These are phyloP conservation scores for Rhinichthys klamathensis DNA, from an alignment of 2,113 vertebrate species.

Conservation along the genomic window DNA sequence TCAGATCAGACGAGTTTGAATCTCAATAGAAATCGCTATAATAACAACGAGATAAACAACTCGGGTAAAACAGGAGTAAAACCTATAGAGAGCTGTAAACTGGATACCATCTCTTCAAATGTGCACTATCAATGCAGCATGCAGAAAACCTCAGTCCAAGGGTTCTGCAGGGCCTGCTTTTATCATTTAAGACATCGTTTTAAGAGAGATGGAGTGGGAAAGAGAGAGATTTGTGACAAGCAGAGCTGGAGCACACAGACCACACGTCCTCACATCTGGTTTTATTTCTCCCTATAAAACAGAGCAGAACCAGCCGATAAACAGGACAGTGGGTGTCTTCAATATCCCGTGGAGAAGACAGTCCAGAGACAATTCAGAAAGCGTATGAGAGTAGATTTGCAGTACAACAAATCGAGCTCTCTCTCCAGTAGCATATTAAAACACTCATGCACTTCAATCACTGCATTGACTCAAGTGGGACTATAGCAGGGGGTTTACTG, in stretches of 20 bases:
- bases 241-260: constrained; percentile 45
- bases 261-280: constrained; percentile 55
- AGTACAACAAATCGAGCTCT: constrained; percentile 20
- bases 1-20: no score
- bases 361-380: constrained; percentile 1
- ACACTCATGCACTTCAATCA: neutral
- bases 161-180: constrained; percentile 36
- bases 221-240: constrained; percentile 52
- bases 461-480: neutral
- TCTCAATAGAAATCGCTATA: neutral
- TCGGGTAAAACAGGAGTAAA: neutral
- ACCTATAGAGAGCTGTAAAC: constrained; percentile 18
- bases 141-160: neutral
- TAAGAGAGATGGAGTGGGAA: constrained; percentile 41
- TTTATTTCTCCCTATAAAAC: constrained; percentile 63
- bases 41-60: neutral
- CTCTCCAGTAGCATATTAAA: neutral
- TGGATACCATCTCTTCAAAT: neutral
- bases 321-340: neutral
- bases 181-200: constrained; percentile 46
- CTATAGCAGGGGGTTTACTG: neutral
- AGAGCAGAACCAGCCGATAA: constrained; percentile 10
- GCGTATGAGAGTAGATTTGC: neutral
- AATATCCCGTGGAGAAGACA: constrained; percentile 4
- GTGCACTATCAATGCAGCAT: neutral